Evolutionary conservation across 2,888 invertebrate species (phyloP).

Genomic region (Spatulosminthurus flaviceps): DNA sequence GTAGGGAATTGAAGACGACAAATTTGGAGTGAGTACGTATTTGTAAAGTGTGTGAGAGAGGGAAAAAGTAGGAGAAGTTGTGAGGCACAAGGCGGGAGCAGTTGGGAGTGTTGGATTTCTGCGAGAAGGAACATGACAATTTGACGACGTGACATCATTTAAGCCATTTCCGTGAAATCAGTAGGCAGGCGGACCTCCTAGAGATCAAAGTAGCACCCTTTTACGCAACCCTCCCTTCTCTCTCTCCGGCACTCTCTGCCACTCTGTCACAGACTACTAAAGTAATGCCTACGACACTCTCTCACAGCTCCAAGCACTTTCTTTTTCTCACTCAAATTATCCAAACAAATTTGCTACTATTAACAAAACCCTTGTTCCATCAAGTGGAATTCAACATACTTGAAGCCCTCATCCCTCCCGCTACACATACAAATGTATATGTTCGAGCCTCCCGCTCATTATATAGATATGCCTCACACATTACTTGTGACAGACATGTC

Average conservation of each 20-base stretch:
- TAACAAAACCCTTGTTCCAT: not conserved
- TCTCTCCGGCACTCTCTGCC: not conserved
- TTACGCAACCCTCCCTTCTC: constrained; percentile 5
- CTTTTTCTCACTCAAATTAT: constrained; percentile 28
- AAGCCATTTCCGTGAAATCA: constrained; percentile 37
- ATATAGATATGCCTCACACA: not conserved
- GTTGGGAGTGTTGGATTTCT: not conserved
- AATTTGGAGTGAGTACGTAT: too few species aligned
- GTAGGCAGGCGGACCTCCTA: constrained; percentile 46
- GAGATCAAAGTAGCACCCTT: constrained; percentile 48
- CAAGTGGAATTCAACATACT: not conserved
- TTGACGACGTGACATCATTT: constrained; percentile 38
- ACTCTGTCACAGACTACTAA: too few species aligned
- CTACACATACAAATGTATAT: not conserved
- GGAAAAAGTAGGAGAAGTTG: not conserved
- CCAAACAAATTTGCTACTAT: constrained; percentile 22
- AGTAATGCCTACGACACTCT: too few species aligned
- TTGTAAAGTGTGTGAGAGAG: not conserved
- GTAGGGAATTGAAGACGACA: too few species aligned
- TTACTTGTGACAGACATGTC: too few species aligned
- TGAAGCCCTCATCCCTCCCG: not conserved
- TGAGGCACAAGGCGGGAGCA: not conserved
- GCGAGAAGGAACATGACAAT: not conserved
- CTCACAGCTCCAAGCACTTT: constrained; percentile 16
- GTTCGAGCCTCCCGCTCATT: not conserved